phyloP scores from a whole-genome alignment of 2,888 invertebrate species.

The Ptychoptera contaminata region DNA sequence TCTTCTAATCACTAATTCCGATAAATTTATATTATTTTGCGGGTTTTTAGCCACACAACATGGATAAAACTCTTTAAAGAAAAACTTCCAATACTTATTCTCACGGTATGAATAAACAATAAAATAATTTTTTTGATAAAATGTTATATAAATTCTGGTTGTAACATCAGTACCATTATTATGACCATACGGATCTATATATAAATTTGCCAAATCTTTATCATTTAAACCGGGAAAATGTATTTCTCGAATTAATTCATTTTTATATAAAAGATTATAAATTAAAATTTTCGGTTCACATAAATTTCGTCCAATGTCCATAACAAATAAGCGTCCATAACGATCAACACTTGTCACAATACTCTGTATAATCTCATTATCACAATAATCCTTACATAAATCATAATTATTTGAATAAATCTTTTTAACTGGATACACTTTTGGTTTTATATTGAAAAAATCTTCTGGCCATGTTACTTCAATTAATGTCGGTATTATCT shows the following conservation, averaged over 20 bases:
- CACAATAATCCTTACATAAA: slow-evolving; percentile 5
- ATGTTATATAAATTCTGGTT: slow-evolving; percentile 9
- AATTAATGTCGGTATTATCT: slow-evolving; percentile 10
- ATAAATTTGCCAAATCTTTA: slow-evolving; percentile 8
- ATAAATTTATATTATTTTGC: not conserved
- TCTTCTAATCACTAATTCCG: not conserved
- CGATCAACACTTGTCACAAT: slow-evolving; percentile 11
- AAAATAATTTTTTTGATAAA: slow-evolving; percentile 9
- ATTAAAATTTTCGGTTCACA: slow-evolving; percentile 13
- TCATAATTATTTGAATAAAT: slow-evolving; percentile 6
- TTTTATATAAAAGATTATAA: not conserved
- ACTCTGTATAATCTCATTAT: slow-evolving; percentile 10
- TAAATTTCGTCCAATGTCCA: slow-evolving; percentile 11
- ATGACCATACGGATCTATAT: slow-evolving; percentile 8
- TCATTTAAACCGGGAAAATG: slow-evolving; percentile 4
- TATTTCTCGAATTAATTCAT: slow-evolving; percentile 7
- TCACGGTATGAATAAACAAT: slow-evolving; percentile 9
- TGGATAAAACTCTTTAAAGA: not conserved
- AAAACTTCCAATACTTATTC: slow-evolving; percentile 3
- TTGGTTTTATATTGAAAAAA: slow-evolving; percentile 10
- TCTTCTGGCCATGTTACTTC: slow-evolving; percentile 16
- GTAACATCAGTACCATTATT: slow-evolving; percentile 3
- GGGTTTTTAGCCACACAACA: not conserved
- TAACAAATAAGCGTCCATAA: slow-evolving; percentile 12
- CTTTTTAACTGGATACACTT: slow-evolving; percentile 10